Percentiles rank a stretch among this genome's conserved stretches.
phyloP scores from a whole-genome alignment of 2,113 vertebrate species.

The Holacanthus passer region DNA sequence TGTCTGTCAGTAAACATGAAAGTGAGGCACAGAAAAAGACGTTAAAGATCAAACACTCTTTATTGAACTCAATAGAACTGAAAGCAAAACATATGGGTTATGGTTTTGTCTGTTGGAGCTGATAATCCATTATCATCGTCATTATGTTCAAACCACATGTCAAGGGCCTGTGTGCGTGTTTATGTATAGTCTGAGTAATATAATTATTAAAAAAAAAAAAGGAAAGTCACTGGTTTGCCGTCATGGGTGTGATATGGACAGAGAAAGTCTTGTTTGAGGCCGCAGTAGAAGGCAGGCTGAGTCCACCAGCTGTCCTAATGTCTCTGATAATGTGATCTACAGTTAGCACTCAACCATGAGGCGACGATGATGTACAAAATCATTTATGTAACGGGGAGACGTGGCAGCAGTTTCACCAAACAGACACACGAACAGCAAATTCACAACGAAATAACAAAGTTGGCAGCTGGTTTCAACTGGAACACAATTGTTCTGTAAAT shows the following conservation, averaged over 20 bases:
- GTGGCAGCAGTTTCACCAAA: conserved; percentile 21
- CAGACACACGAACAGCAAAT: conserved; percentile 37
- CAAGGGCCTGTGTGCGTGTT: conserved; percentile 28
- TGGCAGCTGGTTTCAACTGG: conserved; percentile 60
- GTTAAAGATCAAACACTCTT: conserved; percentile 79
- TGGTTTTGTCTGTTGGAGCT: conserved; percentile 48
- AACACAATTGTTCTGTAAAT: conserved; percentile 41
- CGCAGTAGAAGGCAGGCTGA: conserved; percentile 62
- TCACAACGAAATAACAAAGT: conserved; percentile 40
- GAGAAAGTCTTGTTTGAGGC: conserved; percentile 67
- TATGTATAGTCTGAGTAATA: conserved; percentile 33
- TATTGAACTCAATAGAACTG: conserved; percentile 75
- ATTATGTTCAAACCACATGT: conserved; percentile 39
- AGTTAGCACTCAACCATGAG: conserved; percentile 43
- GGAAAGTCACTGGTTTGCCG: conserved; percentile 39
- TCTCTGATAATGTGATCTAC: conserved; percentile 30
- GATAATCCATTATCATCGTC: conserved; percentile 41
- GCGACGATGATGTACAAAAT: conserved; percentile 30
- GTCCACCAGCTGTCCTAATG: conserved; percentile 37
- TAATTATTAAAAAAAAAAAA: conserved; percentile 24
- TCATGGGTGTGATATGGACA: conserved; percentile 23
- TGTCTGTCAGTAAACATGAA: conserved; percentile 2
- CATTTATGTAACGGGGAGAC: conserved; percentile 8
- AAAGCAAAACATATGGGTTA: conserved; percentile 67
- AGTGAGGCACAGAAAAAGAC: conserved; percentile 27